Conservation (phyloP, 1,140 invertebrate species). For the Pantala flavescens region DNA sequence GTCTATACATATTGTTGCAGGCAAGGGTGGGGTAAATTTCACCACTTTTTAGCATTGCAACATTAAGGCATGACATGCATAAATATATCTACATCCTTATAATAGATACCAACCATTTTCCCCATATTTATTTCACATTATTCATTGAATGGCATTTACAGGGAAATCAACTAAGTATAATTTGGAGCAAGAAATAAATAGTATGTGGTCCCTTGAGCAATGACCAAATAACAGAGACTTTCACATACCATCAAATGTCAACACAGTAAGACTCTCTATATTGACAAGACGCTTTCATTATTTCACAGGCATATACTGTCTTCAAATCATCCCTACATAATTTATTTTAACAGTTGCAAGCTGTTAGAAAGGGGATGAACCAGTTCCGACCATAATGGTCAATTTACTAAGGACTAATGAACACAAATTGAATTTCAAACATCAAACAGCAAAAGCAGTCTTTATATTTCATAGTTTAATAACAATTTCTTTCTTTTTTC, state of each 20-base stretch:
- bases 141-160: neutral
- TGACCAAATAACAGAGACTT: neutral
- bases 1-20: neutral
- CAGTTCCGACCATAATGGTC: conserved; percentile 8
- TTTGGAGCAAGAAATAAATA: neutral
- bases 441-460: conserved; percentile 9
- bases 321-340: no score
- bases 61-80: neutral
- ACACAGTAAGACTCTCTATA: neutral
- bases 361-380: neutral
- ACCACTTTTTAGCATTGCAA: neutral
- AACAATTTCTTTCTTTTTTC: neutral
- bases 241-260: neutral
- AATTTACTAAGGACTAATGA: neutral
- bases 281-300: neutral
- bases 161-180: neutral
- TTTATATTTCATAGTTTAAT: conserved; percentile 2
- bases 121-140: neutral
- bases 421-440: conserved; percentile 7
- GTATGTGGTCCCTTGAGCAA: conserved; percentile 7
- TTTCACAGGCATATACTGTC: no score
- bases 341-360: no score
- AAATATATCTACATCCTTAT: conserved; percentile 4
- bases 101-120: conserved; percentile 8
- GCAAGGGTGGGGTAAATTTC: neutral